Evolutionary conservation across 2,113 vertebrate species (phyloP).

Genomic region (Laticauda laticaudata): DNA sequence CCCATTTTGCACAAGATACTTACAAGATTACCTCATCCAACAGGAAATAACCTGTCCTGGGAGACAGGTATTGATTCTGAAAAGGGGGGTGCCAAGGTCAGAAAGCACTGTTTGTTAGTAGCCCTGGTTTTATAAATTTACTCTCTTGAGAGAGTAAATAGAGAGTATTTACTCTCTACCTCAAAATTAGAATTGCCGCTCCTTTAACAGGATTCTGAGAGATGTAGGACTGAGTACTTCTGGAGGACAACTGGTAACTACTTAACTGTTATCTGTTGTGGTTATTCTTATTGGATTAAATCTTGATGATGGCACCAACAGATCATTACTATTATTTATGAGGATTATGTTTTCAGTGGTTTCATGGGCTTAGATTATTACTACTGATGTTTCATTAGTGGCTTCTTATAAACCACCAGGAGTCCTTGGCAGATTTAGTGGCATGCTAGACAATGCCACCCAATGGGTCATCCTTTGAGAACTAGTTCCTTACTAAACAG

Average conservation of each 20-base stretch:
- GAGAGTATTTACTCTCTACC: background rate
- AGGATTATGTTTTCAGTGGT: background rate
- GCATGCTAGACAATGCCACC: background rate
- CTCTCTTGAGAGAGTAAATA: no score
- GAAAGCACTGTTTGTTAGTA: background rate
- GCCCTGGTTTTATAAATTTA: background rate
- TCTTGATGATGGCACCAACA: background rate
- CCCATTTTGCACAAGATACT: background rate
- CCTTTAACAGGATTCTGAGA: background rate
- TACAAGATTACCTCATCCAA: background rate
- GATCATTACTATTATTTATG: background rate
- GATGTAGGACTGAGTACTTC: background rate
- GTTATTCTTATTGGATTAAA: background rate
- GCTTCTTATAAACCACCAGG: background rate
- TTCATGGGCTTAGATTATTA: background rate
- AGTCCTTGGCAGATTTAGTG: background rate
- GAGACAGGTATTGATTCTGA: background rate
- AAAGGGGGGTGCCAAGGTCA: background rate
- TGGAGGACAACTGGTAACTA: background rate
- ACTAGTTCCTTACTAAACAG: background rate
- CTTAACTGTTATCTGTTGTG: background rate
- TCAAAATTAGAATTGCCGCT: background rate
- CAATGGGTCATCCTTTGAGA: background rate
- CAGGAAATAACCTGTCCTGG: background rate
- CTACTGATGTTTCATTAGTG: background rate